A percentile compares a stretch with the other conserved stretches of the same genome.
Evolutionary conservation across 2,113 vertebrate species (phyloP).

Genomic region (Poecile atricapillus): DNA sequence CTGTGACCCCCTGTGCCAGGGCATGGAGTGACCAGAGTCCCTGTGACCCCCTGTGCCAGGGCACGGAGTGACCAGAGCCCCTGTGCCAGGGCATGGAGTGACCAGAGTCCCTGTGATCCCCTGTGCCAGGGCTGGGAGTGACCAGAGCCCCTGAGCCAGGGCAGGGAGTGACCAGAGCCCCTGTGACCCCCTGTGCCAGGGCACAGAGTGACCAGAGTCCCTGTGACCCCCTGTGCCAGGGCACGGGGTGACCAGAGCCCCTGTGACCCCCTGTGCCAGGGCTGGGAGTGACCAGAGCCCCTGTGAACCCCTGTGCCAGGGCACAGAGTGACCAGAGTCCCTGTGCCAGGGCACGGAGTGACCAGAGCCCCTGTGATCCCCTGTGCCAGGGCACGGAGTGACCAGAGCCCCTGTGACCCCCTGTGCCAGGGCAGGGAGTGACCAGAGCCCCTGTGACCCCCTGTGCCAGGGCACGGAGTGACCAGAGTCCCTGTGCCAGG

Average conservation of each 20-base stretch:
- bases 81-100: background rate
- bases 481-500: background rate
- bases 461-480: too few species aligned
- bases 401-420: too few species aligned
- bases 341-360: background rate
- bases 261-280: background rate
- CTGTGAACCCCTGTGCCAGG: background rate
- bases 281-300: too few species aligned
- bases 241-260: too few species aligned
- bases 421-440: background rate
- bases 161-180: too few species aligned
- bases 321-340: background rate
- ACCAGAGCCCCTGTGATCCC: too few species aligned
- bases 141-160: too few species aligned
- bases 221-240: too few species aligned
- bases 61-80: background rate
- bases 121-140: background rate
- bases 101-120: too few species aligned
- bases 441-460: background rate
- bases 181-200: too few species aligned
- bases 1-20: background rate
- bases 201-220: too few species aligned
- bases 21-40: too few species aligned
- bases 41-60: background rate
- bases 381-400: background rate